Evolutionary conservation across 2,797 vertebrate genomes (phyloP).

Genomic region (Vultur gryphus): DNA sequence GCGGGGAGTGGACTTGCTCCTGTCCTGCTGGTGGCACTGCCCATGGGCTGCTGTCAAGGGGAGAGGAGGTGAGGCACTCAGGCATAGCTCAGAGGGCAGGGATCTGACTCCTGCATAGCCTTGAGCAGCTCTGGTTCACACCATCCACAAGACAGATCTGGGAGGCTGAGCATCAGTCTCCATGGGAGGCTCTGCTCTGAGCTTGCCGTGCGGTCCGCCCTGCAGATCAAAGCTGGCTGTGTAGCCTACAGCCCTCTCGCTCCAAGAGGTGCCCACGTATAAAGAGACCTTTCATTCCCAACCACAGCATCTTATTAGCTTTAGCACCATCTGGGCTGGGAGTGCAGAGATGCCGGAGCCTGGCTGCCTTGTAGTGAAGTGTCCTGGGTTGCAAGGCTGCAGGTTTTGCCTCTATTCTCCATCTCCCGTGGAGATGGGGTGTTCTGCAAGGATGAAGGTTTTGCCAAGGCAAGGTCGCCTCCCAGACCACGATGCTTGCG

Average conservation of each 20-base stretch:
- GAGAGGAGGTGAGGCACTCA: background rate
- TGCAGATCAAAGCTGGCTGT: background rate
- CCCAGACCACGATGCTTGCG: fast-evolving
- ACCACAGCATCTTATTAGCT: background rate
- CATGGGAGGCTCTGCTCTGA: background rate
- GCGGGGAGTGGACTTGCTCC: background rate
- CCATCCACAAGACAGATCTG: fast-evolving
- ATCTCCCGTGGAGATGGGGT: fast-evolving
- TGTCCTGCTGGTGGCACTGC: background rate
- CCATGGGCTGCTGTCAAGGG: background rate
- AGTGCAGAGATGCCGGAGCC: background rate
- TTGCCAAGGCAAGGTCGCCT: background rate
- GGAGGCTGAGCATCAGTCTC: background rate
- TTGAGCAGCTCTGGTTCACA: background rate
- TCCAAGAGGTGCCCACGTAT: background rate
- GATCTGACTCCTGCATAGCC: background rate
- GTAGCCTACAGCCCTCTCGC: background rate
- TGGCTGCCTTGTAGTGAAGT: background rate
- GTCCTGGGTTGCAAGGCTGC: background rate
- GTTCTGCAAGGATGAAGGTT: background rate
- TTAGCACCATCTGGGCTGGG: background rate
- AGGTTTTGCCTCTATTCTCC: background rate
- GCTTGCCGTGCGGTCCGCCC: fast-evolving
- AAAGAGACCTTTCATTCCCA: background rate
- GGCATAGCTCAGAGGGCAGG: background rate